Conservation (phyloP, 2,888 invertebrate genomes). For the Rhagium mordax region DNA sequence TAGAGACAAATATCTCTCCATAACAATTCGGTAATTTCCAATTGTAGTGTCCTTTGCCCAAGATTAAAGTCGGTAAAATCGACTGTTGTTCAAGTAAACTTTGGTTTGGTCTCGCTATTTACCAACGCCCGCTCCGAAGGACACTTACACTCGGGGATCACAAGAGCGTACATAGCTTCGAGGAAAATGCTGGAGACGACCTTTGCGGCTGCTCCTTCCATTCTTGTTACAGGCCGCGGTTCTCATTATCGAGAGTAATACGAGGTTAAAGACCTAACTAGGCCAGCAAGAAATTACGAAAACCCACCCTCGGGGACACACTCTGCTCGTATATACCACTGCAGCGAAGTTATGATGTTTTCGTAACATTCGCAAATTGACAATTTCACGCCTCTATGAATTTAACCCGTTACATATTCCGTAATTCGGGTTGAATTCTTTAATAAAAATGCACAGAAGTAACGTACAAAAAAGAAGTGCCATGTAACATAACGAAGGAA, state of each 20-base stretch:
- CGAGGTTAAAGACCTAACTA: slow-evolving; percentile 40
- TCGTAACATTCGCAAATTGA: slow-evolving; percentile 40
- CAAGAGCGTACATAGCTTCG: not conserved
- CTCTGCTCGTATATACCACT: slow-evolving; percentile 14
- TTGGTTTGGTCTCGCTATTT: not conserved
- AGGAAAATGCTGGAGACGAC: slow-evolving; percentile 39
- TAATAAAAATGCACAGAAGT: slow-evolving; percentile 28
- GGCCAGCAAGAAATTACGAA: slow-evolving; percentile 41
- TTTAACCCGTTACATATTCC: slow-evolving; percentile 34
- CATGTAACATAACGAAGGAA: not conserved
- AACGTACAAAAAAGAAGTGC: slow-evolving; percentile 1
- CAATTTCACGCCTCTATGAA: slow-evolving; percentile 38
- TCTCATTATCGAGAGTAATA: slow-evolving; percentile 44
- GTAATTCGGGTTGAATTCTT: slow-evolving; percentile 9
- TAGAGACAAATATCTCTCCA: no score
- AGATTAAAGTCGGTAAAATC: not conserved
- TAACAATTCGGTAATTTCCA: no score
- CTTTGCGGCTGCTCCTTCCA: slow-evolving; percentile 44
- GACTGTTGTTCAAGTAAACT: not conserved
- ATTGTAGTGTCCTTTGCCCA: no score
- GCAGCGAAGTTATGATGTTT: slow-evolving; percentile 37
- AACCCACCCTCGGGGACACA: slow-evolving; percentile 26
- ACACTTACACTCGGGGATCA: not conserved
- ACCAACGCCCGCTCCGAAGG: not conserved
- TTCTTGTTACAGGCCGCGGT: slow-evolving; percentile 20